These are phyloP conservation scores for Hartigia nigra DNA, from an alignment of 2,888 invertebrate species.

Conservation along the genomic window DNA sequence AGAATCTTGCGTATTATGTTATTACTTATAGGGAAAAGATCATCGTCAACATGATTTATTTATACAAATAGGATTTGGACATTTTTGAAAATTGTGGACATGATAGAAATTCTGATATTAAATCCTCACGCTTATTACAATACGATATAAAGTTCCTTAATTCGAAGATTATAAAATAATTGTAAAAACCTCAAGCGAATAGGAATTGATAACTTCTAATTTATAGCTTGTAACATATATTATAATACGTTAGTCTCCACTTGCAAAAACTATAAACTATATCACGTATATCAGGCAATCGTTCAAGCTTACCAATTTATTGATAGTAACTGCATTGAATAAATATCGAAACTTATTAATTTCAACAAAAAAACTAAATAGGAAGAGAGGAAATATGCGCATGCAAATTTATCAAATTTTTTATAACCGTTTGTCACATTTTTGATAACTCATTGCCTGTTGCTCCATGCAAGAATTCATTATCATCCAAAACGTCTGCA, in stretches of 20 bases:
- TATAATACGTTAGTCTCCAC: not conserved
- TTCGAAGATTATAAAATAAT: not conserved
- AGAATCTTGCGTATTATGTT: not conserved
- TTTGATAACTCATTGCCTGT: not conserved
- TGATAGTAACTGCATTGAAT: not conserved
- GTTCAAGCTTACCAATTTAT: not conserved
- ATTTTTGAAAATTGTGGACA: not conserved
- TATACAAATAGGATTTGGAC: not conserved
- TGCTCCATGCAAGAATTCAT: not conserved
- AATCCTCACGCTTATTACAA: not conserved
- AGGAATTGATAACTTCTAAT: not conserved
- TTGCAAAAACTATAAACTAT: not conserved
- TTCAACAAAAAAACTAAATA: not conserved
- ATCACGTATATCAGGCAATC: not conserved
- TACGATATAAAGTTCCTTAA: not conserved
- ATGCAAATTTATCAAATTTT: not conserved
- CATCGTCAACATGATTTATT: not conserved
- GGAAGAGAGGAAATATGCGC: not conserved
- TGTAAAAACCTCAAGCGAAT: not conserved
- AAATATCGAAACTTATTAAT: not conserved
- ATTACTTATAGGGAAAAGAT: not conserved
- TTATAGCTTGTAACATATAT: not conserved
- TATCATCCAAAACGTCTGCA: not conserved
- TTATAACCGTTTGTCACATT: not conserved
- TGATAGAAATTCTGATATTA: not conserved